Conservation (phyloP, 2,797 vertebrate species). For the Hipposideros larvatus region DNA sequence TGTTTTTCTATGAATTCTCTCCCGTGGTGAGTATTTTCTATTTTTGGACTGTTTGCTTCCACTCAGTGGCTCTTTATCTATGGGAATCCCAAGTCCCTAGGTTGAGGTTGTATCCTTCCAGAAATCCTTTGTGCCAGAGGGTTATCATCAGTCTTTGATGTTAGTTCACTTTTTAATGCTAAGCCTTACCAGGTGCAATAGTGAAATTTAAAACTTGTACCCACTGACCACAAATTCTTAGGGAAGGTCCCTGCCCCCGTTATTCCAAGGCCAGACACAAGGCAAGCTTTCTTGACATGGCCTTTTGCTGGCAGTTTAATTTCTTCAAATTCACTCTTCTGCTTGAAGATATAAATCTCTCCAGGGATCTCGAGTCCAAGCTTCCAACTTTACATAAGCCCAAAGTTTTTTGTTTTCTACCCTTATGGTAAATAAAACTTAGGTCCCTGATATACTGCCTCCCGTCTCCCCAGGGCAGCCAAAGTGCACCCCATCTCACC, state of each 20-base stretch:
- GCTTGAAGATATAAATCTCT: neutral
- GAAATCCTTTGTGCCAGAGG: neutral
- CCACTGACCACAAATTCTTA: neutral
- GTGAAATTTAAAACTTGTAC: neutral
- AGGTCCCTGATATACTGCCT: neutral
- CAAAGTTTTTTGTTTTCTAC: neutral
- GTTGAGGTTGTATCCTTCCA: neutral
- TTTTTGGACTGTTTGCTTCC: neutral
- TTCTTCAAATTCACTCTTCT: slow-evolving; percentile 7
- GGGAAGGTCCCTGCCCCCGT: neutral
- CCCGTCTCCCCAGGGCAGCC: neutral
- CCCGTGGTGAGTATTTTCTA: neutral
- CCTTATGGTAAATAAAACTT: neutral
- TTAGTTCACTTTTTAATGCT: neutral
- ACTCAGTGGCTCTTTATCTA: neutral
- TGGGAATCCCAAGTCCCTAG: neutral
- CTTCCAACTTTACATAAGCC: neutral
- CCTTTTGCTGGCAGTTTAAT: neutral
- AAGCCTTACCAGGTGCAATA: neutral
- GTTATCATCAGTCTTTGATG: neutral
- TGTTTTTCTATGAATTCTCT: neutral
- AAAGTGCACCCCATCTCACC: neutral
- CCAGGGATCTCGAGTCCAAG: neutral
- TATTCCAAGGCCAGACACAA: neutral
- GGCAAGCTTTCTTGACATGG: neutral